Percentiles rank a stretch among this genome's conserved stretches.
These are phyloP conservation scores for Mustela lutreola DNA, from an alignment of 2,113 vertebrate species.

Conservation along the genomic window DNA sequence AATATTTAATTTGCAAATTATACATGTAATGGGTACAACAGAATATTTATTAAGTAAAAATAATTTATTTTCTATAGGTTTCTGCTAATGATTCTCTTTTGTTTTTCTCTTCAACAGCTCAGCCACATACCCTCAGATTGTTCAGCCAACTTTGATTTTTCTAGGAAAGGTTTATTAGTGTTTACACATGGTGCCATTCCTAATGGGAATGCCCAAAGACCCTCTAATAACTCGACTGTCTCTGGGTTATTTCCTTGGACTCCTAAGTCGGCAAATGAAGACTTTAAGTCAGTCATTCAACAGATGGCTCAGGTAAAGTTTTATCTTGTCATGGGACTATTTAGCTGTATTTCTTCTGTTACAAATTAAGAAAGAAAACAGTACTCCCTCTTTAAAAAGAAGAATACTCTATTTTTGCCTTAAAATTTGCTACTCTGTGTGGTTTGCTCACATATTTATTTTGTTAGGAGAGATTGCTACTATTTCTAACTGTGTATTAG, in stretches of 20 bases:
- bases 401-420: not conserved
- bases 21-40: not conserved
- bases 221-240: slow-evolving; percentile 68
- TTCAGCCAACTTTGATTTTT: slow-evolving; percentile 94
- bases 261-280: slow-evolving; percentile 83
- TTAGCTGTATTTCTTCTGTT: slow-evolving; percentile 25
- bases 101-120: slow-evolving; percentile 87
- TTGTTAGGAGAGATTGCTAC: not conserved
- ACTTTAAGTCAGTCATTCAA: slow-evolving; percentile 91
- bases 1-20: slow-evolving; percentile 41
- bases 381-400: not conserved
- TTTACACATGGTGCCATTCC: slow-evolving; percentile 89
- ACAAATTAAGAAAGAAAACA: not conserved
- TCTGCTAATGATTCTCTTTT: slow-evolving; percentile 44
- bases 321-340: not conserved
- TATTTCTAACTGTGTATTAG: not conserved
- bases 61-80: not conserved
- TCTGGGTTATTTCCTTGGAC: slow-evolving; percentile 76
- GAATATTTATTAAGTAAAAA: not conserved
- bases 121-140: slow-evolving; percentile 90
- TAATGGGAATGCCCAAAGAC: slow-evolving; percentile 81
- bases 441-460: slow-evolving; percentile 43
- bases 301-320: slow-evolving; percentile 91
- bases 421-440: slow-evolving; percentile 36
- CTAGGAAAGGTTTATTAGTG: slow-evolving; percentile 94